A percentile compares a stretch with the other conserved stretches of the same genome.
Conservation (phyloP, 2,113 vertebrate genomes). For the Zingel zingel region DNA sequence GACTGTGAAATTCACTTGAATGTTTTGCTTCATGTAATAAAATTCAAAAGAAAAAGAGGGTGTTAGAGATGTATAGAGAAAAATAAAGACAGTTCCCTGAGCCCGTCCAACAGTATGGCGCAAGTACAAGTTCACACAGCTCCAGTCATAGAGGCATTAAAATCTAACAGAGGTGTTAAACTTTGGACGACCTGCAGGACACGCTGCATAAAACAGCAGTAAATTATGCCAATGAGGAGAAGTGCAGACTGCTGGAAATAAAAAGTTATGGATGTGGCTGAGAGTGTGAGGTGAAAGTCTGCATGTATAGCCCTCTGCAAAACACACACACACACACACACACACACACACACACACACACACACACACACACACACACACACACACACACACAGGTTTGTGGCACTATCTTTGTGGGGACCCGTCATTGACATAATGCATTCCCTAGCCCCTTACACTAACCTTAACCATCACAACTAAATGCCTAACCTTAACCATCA, state of each 20-base stretch:
- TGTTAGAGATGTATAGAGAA: conserved; percentile 8
- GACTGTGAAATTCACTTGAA: conserved; percentile 2
- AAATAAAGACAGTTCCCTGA: not conserved
- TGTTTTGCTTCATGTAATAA: conserved; percentile 24
- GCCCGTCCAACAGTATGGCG: not conserved
- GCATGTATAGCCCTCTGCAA: not conserved
- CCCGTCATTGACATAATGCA: no score
- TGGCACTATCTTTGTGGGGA: no score
- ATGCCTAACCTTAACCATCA: no score
- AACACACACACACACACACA: not conserved
- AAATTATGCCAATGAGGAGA: conserved; percentile 69
- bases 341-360: conserved; percentile 13
- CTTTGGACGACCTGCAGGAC: conserved; percentile 71
- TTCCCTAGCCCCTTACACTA: no score
- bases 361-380: conserved; percentile 9
- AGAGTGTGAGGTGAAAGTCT: conserved; percentile 47
- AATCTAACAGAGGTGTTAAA: conserved; percentile 70
- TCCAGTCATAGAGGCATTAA: conserved; percentile 50
- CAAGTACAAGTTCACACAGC: conserved; percentile 24
- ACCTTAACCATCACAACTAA: no score
- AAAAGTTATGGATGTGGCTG: conserved; percentile 68
- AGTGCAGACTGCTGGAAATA: conserved; percentile 69
- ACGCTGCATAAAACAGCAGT: conserved; percentile 69
- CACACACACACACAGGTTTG: not conserved
- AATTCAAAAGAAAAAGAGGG: not conserved